Percentiles rank a stretch among this genome's conserved stretches.
phyloP scores from a whole-genome alignment of 2,888 invertebrate genomes.

The Drosophila gaucha region DNA sequence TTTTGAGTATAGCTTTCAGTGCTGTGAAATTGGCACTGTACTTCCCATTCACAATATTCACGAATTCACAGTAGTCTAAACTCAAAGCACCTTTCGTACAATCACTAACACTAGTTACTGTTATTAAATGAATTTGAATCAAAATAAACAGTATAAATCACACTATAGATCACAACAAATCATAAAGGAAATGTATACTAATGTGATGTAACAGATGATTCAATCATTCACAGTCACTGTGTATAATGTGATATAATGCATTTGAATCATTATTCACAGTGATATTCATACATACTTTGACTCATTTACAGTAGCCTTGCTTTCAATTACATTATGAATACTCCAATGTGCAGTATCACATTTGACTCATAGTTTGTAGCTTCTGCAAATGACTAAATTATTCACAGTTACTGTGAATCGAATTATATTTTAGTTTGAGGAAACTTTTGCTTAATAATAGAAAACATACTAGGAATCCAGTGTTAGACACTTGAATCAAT shows the following conservation, averaged over 20 bases:
- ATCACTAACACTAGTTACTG: no score
- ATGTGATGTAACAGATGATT: background rate
- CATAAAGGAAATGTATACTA: background rate
- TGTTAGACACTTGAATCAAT: background rate
- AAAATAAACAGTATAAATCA: background rate
- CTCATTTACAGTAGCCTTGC: background rate
- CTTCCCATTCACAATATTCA: conserved; percentile 2
- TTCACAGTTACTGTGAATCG: background rate
- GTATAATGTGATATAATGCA: background rate
- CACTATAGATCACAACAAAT: background rate
- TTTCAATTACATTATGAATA: background rate
- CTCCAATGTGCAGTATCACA: no score
- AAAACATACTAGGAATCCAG: background rate
- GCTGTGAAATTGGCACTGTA: background rate
- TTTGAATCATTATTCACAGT: background rate
- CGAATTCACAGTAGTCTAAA: conserved; percentile 7
- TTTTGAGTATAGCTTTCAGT: background rate
- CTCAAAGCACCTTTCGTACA: conserved; percentile 12
- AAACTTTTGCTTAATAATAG: background rate
- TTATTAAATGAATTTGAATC: no score
- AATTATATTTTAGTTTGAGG: background rate
- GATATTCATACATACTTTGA: background rate
- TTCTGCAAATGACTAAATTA: background rate
- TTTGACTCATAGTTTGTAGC: background rate
- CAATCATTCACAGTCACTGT: background rate